phyloP scores from a whole-genome alignment of 2,797 vertebrate species.

The Apodemus agrarius region DNA sequence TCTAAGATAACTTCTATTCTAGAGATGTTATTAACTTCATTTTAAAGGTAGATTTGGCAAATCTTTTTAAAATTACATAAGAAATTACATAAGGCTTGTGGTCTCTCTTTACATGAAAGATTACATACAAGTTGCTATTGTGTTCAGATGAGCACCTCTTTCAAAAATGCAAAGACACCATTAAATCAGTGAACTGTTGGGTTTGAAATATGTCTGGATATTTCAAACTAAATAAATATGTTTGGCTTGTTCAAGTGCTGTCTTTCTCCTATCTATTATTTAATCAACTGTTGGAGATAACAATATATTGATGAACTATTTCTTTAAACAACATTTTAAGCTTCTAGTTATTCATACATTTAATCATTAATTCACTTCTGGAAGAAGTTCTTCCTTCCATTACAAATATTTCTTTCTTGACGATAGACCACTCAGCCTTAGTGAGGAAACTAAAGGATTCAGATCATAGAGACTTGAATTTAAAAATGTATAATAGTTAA shows the following conservation, averaged over 20 bases:
- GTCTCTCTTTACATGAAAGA: slow-evolving; percentile 36
- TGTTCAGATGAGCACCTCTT: not conserved
- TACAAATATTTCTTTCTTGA: not conserved
- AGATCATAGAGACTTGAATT: not conserved
- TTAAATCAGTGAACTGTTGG: not conserved
- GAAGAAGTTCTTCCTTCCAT: slow-evolving; percentile 5
- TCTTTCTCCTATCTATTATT: not conserved
- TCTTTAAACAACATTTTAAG: slow-evolving; percentile 31
- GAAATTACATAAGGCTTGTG: not conserved
- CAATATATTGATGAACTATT: not conserved
- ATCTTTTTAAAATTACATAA: not conserved
- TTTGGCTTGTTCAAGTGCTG: not conserved
- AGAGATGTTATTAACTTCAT: not conserved
- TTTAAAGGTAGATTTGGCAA: not conserved
- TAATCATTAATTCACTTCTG: slow-evolving; percentile 2
- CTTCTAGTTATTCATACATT: not conserved
- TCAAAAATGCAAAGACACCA: not conserved
- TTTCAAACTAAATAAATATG: slow-evolving; percentile 22
- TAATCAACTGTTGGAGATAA: not conserved
- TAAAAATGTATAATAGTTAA: not conserved
- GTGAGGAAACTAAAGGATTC: not conserved
- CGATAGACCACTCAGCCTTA: not conserved
- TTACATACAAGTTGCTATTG: not conserved
- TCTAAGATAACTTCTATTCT: not conserved
- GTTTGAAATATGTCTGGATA: slow-evolving; percentile 1